Conservation (phyloP, 2,888 invertebrate genomes). For the Limulus polyphemus region DNA sequence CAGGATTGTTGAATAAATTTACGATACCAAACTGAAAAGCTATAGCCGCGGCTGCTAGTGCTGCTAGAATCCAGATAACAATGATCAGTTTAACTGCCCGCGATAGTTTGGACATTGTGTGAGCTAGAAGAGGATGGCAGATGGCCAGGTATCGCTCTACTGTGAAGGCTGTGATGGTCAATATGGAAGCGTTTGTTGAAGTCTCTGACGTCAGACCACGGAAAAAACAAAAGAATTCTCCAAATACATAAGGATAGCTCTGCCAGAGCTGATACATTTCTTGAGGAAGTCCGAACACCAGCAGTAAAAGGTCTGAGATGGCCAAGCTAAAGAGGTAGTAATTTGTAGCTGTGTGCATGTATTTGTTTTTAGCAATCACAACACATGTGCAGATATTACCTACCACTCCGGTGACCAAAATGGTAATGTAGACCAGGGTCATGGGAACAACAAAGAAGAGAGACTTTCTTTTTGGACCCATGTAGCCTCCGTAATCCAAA, state of each 20-base stretch:
- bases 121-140: conserved; percentile 60
- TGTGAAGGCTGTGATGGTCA: conserved; percentile 70
- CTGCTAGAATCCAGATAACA: conserved; percentile 62
- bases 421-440: conserved; percentile 52
- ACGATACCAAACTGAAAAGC: conserved; percentile 58
- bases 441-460: conserved; percentile 35
- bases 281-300: conserved; percentile 65
- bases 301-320: conserved; percentile 62
- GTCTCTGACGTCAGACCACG: conserved; percentile 70
- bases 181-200: conserved; percentile 57
- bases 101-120: conserved; percentile 41
- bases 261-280: conserved; percentile 48
- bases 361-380: conserved; percentile 59
- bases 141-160: conserved; percentile 75
- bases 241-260: conserved; percentile 42
- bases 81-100: conserved; percentile 67
- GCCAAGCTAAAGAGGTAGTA: conserved; percentile 69
- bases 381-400: conserved; percentile 67
- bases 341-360: conserved; percentile 74
- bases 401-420: conserved; percentile 58
- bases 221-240: conserved; percentile 61
- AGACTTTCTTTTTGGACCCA: conserved; percentile 20
- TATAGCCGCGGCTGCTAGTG: conserved; percentile 38
- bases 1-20: conserved; percentile 4
- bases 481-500: conserved; percentile 7